Percentiles rank a stretch among this genome's conserved stretches.
Conservation (phyloP, 1,140 invertebrate genomes). For the Drosophila aff. region DNA sequence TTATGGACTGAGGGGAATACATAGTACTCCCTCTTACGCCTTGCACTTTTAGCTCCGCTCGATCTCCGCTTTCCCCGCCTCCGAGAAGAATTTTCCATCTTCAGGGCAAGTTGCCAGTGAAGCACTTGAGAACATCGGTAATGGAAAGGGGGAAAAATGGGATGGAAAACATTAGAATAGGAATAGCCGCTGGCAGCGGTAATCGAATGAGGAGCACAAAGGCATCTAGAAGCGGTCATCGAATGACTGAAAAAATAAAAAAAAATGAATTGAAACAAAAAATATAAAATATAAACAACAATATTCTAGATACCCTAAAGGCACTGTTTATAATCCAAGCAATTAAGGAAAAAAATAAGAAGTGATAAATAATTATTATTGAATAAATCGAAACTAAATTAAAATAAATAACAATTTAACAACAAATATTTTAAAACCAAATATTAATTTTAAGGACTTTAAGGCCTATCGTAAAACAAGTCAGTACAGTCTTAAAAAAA, state of each 20-base stretch:
- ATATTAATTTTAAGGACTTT: too few relatives aligned
- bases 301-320: background rate
- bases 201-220: slow-evolving; percentile 75
- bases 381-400: too few relatives aligned
- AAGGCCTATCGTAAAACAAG: too few relatives aligned
- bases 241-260: slow-evolving; percentile 37
- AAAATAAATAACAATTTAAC: too few relatives aligned
- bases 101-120: slow-evolving; percentile 72
- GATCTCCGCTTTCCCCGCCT: background rate
- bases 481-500: background rate
- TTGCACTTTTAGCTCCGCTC: slow-evolving; percentile 36
- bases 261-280: slow-evolving; percentile 1
- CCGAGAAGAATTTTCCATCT: slow-evolving; percentile 33
- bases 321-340: background rate
- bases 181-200: slow-evolving; percentile 73
- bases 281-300: background rate
- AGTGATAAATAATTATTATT: too few relatives aligned
- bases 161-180: slow-evolving; percentile 55
- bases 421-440: too few relatives aligned
- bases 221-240: slow-evolving; percentile 60
- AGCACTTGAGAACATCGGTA: slow-evolving; percentile 73
- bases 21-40: background rate
- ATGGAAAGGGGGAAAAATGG: background rate
- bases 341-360: background rate
- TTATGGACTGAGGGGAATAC: slow-evolving; percentile 17